A percentile compares a stretch with the other conserved stretches of the same genome.
Evolutionary conservation across 2,888 invertebrate species (phyloP).

Genomic region (Drosophila algonquin): DNA sequence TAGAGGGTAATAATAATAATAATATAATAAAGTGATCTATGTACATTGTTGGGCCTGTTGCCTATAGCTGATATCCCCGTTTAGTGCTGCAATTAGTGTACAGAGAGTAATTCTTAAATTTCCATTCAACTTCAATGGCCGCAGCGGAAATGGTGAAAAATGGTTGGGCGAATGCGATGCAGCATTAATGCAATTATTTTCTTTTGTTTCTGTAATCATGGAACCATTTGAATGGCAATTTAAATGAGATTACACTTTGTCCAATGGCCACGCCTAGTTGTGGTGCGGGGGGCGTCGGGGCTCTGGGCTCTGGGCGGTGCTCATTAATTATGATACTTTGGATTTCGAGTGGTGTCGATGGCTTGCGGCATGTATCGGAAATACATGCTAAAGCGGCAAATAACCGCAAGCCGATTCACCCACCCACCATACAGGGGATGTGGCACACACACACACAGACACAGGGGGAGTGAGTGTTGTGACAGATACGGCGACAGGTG

Average conservation of each 20-base stretch:
- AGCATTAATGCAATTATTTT: constrained; percentile 58
- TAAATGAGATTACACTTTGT: constrained; percentile 56
- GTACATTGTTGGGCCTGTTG: background rate
- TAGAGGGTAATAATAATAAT: background rate
- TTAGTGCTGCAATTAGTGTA: constrained; percentile 8
- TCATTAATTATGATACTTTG: constrained; percentile 76
- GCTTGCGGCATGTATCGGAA: constrained; percentile 58
- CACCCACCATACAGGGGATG: background rate
- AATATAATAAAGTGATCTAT: background rate
- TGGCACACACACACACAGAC: constrained; percentile 1
- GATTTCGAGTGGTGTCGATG: constrained; percentile 45
- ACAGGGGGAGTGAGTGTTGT: background rate
- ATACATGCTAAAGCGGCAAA: constrained; percentile 59
- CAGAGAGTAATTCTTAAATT: constrained; percentile 11
- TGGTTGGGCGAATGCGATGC: constrained; percentile 30
- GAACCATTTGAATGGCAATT: constrained; percentile 52
- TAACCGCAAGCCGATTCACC: constrained; percentile 46
- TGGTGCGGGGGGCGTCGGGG: constrained; percentile 1
- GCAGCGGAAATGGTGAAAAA: constrained; percentile 51
- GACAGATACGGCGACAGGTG: constrained; percentile 48
- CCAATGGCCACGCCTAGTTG: constrained; percentile 46
- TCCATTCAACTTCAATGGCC: constrained; percentile 19
- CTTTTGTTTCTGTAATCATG: constrained; percentile 13
- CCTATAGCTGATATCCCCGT: background rate
- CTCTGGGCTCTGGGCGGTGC: background rate